These are phyloP conservation scores for Helicorthomorpha holstii DNA, from an alignment of 1,140 invertebrate genomes.

Conservation along the genomic window DNA sequence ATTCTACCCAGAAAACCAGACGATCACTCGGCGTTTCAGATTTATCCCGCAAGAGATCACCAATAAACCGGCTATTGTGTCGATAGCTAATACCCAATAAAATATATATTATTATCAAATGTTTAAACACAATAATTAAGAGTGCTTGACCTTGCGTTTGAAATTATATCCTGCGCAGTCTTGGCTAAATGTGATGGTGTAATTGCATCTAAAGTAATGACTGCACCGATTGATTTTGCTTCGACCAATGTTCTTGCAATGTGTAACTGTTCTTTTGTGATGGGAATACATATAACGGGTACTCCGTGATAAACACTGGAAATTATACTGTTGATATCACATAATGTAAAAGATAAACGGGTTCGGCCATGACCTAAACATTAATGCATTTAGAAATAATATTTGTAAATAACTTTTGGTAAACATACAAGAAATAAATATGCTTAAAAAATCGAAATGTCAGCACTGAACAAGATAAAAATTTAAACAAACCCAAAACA, in stretches of 20 bases:
- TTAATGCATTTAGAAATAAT: too few species aligned
- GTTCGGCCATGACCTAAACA: constrained; percentile 1
- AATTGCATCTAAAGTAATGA: background rate
- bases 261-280: background rate
- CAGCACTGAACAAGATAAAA: too few species aligned
- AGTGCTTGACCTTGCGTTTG: constrained; percentile 6
- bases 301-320: background rate
- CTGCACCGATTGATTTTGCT: background rate
- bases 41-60: background rate
- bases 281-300: constrained; percentile 1
- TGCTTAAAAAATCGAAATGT: too few species aligned
- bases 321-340: background rate
- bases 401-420: too few species aligned
- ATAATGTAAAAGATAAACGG: background rate
- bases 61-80: background rate
- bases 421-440: too few species aligned
- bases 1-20: background rate
- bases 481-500: background rate
- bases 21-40: background rate
- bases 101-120: background rate
- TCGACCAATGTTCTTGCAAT: background rate
- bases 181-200: background rate
- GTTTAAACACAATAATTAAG: too few species aligned
- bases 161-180: background rate
- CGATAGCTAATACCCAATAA: background rate